Evolutionary conservation across 2,888 invertebrate genomes (phyloP), one percentile per base, ranked within the genome.

Genomic region (Luffia ferchaultella): DNA sequence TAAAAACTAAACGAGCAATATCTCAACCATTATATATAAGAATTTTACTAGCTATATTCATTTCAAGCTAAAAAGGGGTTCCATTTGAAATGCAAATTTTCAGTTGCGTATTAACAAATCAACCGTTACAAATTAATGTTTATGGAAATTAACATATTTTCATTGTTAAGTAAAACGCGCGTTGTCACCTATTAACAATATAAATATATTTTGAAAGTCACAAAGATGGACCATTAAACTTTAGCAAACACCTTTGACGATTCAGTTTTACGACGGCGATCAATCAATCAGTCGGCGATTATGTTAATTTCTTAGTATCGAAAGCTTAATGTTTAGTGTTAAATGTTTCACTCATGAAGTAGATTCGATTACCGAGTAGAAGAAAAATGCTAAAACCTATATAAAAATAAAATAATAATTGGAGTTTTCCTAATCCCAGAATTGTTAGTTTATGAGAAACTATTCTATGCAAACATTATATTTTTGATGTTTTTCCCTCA

Each of bases 121-220:
- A 82, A 72, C 82, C 83, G 82, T 82, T 76, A 76, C 80, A 80
- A 82, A 82, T 82, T 76, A 74, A 72, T 83, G 76, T 83, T 82
- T 79, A 80, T 73, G 51, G 58, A 70, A 60, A 80, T 83, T 80
- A 63, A 65, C 82, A 83, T 82, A 80, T 63, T 67, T 64, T 70
- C 68, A 63, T 66, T 17, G 44, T 18, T 16, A 75, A 73, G 63
- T 70, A 78, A 71, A 12, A 30, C 12, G 12, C n/a, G 30, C 30
- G 30, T 30, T 30, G 30, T 30, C 30, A 30, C 30, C 12, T 3
- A 7, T 12, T 30, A 12, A 30, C 30, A 30, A 30, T 30, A 30
- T 30, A 12, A 30, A 7, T 7, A 30, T 30, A 7, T 30, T 30
- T 30, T 30, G 3, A 7, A 30, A 7, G 30, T 30, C 30, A 3